A percentile compares a stretch with the other conserved stretches of the same genome.
phyloP scores from a whole-genome alignment of 2,888 invertebrate genomes.

The Melipona bicolor region DNA sequence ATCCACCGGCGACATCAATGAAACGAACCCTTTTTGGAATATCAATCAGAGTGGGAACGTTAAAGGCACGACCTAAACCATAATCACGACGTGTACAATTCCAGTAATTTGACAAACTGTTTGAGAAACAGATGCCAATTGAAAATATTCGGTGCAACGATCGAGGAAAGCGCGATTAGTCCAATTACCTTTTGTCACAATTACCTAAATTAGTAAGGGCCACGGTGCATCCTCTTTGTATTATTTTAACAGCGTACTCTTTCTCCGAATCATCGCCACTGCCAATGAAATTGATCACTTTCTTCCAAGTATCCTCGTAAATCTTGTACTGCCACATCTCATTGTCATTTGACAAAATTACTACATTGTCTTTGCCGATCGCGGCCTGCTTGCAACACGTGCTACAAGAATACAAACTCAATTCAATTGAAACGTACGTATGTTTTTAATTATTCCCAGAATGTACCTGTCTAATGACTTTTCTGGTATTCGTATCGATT shows the following conservation, averaged over 20 bases:
- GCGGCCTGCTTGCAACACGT: slow-evolving; percentile 69
- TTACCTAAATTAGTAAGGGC: slow-evolving; percentile 81
- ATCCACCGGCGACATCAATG: slow-evolving; percentile 90
- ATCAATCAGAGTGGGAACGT: slow-evolving; percentile 87
- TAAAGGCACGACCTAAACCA: slow-evolving; percentile 86
- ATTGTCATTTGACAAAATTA: slow-evolving; percentile 71
- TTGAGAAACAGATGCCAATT: too few relatives aligned
- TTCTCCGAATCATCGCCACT: slow-evolving; percentile 48
- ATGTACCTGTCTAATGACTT: slow-evolving; percentile 65
- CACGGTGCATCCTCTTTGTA: slow-evolving; percentile 73
- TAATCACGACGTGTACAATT: not conserved
- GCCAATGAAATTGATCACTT: slow-evolving; percentile 74
- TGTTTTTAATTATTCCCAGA: not conserved
- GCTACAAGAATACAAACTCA: slow-evolving; percentile 56
- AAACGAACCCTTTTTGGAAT: slow-evolving; percentile 86
- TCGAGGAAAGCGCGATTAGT: not conserved
- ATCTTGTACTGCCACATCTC: slow-evolving; percentile 79
- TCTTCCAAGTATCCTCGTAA: slow-evolving; percentile 76
- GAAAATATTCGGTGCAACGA: too few relatives aligned
- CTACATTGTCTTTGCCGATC: slow-evolving; percentile 73
- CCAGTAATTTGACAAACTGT: not conserved
- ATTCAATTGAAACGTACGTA: not conserved
- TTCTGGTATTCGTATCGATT: slow-evolving; percentile 73
- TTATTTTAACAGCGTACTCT: slow-evolving; percentile 76
- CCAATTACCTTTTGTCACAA: not conserved